Evolutionary conservation across 1,140 invertebrate genomes (phyloP), one percentile per base, ranked within the genome.

Genomic region (Pachypsylla venusta): DNA sequence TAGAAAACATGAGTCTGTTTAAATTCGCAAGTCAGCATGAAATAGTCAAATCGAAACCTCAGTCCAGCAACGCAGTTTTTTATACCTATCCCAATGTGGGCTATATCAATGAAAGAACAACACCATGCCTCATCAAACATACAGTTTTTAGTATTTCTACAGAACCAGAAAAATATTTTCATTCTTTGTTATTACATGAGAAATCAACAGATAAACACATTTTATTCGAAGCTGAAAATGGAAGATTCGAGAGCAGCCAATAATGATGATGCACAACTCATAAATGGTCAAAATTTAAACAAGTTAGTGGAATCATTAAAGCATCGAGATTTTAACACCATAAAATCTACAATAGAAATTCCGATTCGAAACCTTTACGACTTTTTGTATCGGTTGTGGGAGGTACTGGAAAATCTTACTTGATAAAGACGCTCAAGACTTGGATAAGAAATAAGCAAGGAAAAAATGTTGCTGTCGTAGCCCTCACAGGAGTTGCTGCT

Each of bases 401-500:
- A 28, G 65, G 67, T 22, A 68, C 64, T 14, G 65, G 64, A 0
- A 67, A 68, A 62, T 64, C 61, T 63, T 62, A 54, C 53, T 7
- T 65, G 28, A 67, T 66, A 19, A 60, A 65, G 62, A 58, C 60
- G 22, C 27, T 65, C 25, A 40, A 54, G 28, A 16, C 20, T 24
- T 67, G 57, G 60, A 59, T 58, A 35, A 64, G 62, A 54, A 48
- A 62, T 62, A 27, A 39, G 30, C 24, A 61, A 28, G 19, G 42
- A 10, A 66, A 66, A 63, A 58, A 64, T 19, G 65, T 64, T 13
- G 60, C 60, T 14, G 54, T 67, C 25, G 64, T 61, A 28, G 68
- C 67, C 14, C 67, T 62, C 25, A 67, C 65, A 35, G 65, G 67
- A 14, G 62, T 67, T 53, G 62, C 64, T 20, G 68, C 64, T 30